phyloP scores from a whole-genome alignment of 1,140 invertebrate species.

The Ooceraea biroi region DNA sequence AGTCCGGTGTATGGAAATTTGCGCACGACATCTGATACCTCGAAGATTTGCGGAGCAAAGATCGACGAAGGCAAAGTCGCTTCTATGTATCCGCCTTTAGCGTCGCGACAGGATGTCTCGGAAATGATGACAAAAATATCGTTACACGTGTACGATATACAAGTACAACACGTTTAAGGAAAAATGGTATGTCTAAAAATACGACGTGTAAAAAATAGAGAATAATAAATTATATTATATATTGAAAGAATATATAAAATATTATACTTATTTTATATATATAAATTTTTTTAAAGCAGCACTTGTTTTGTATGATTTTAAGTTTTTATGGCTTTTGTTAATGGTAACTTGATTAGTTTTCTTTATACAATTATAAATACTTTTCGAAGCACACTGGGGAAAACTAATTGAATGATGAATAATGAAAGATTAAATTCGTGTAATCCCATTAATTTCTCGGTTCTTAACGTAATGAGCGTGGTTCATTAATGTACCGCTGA shows the following conservation, averaged over 20 bases:
- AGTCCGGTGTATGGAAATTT: constrained; percentile 53
- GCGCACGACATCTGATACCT: background rate
- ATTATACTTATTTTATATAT: too few species aligned
- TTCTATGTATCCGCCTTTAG: background rate
- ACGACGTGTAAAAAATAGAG: background rate
- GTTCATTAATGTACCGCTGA: constrained; percentile 3
- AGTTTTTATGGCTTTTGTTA: background rate
- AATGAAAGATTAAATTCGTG: background rate
- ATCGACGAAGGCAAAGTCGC: constrained; percentile 12
- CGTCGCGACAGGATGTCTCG: background rate
- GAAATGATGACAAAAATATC: background rate
- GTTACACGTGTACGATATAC: background rate
- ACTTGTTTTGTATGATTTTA: background rate
- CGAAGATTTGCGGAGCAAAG: constrained; percentile 51
- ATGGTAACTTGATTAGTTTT: background rate
- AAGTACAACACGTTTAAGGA: background rate
- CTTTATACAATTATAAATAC: background rate
- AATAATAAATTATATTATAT: background rate
- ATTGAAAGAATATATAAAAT: too few species aligned
- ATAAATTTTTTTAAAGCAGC: too few species aligned
- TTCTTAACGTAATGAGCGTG: background rate
- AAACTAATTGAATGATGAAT: background rate
- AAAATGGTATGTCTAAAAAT: background rate
- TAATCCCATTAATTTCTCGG: constrained; percentile 12
- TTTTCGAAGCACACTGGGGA: background rate